Percentiles rank a stretch among this genome's conserved stretches.
These are phyloP conservation scores for Myiopsitta monachus DNA, from an alignment of 2,113 vertebrate species.

Conservation along the genomic window DNA sequence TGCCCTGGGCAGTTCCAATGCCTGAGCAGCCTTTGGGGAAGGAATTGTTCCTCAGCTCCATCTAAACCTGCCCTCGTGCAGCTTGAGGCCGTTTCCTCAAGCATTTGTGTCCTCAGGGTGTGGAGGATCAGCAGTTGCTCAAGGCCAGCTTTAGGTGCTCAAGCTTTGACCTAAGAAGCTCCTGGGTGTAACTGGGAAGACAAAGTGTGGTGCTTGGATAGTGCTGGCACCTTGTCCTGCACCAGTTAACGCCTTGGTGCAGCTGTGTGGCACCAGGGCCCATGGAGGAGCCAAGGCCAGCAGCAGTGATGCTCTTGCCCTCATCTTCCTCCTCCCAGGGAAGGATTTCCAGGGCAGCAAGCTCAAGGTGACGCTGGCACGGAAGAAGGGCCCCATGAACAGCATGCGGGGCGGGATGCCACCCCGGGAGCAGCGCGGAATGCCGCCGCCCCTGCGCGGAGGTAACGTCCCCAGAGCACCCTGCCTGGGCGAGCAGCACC, in stretches of 20 bases:
- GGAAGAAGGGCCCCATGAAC: slow-evolving; percentile 89
- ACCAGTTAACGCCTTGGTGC: background rate
- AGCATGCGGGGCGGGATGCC: slow-evolving; percentile 87
- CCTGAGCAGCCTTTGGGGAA: background rate
- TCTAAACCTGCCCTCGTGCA: background rate
- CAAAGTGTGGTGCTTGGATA: accelerated
- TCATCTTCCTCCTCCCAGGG: slow-evolving; percentile 68
- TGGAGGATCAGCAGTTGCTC: accelerated
- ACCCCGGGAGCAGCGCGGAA: slow-evolving; percentile 84
- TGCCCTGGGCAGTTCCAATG: background rate
- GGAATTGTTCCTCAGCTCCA: background rate
- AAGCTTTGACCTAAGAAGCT: background rate
- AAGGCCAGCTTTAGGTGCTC: background rate
- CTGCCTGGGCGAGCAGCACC: background rate
- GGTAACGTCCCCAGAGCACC: slow-evolving; percentile 56
- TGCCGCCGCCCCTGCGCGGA: slow-evolving; percentile 85
- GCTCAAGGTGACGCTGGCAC: slow-evolving; percentile 87
- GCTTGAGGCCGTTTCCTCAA: background rate
- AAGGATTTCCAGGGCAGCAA: slow-evolving; percentile 91
- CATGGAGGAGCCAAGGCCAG: accelerated
- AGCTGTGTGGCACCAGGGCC: accelerated
- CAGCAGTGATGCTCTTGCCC: accelerated
- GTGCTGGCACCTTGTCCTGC: background rate
- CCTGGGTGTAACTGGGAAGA: background rate
- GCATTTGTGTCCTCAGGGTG: accelerated